These are phyloP conservation scores for Lates calcarifer DNA, from an alignment of 2,113 vertebrate species.

Conservation along the genomic window DNA sequence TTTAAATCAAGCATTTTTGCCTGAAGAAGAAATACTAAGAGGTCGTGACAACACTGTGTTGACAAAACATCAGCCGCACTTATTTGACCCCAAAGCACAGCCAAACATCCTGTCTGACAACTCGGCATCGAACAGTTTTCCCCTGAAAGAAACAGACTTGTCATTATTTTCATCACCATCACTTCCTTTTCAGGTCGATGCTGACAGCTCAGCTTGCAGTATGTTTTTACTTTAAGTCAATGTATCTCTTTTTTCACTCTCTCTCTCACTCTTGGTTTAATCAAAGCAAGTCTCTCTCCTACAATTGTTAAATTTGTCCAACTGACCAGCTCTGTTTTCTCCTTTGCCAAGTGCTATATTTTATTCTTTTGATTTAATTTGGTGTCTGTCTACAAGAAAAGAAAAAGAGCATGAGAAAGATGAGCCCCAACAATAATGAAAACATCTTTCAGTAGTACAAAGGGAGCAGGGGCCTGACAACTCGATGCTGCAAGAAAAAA, in stretches of 20 bases:
- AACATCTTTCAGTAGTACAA: not conserved
- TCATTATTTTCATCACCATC: not conserved
- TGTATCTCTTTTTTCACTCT: not conserved
- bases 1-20: too few relatives aligned
- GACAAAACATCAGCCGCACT: not conserved
- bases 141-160: conserved; percentile 9
- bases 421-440: not conserved
- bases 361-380: not conserved
- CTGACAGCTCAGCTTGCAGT: not conserved
- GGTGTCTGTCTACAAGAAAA: not conserved
- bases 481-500: not conserved
- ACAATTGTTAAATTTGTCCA: not conserved
- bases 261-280: not conserved
- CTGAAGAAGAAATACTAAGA: too few relatives aligned
- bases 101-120: not conserved
- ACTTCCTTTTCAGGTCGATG: not conserved
- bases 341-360: not conserved
- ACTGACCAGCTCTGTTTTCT: not conserved
- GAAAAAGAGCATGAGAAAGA: not conserved
- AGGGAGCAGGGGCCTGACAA: not conserved
- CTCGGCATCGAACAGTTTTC: not conserved
- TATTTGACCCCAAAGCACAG: not conserved
- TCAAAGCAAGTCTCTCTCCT: not conserved
- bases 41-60: not conserved
- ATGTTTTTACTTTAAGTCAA: conserved; percentile 1